Evolutionary conservation across 2,797 vertebrate genomes (phyloP).

Genomic region (Agapornis canus): DNA sequence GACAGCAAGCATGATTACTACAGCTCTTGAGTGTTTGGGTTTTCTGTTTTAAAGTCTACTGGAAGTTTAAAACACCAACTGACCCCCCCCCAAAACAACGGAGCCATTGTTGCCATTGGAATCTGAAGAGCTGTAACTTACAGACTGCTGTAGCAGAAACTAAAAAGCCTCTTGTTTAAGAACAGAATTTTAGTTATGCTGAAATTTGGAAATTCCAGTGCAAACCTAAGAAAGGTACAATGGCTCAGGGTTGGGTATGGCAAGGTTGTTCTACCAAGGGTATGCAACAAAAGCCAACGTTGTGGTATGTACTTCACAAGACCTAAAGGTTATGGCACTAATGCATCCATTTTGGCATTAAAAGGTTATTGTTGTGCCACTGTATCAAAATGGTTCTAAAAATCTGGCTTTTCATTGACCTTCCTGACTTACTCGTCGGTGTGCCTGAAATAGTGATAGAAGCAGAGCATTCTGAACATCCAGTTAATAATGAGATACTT

Average conservation of each 20-base stretch:
- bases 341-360: not conserved
- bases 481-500: not conserved
- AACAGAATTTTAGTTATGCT: not conserved
- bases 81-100: not conserved
- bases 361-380: not conserved
- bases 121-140: not conserved
- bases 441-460: not conserved
- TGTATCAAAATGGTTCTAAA: not conserved
- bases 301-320: accelerated
- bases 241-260: not conserved
- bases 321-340: not conserved
- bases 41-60: not conserved
- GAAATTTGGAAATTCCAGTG: not conserved
- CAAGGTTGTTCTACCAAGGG: not conserved
- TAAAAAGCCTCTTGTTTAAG: not conserved
- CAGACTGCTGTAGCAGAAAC: not conserved
- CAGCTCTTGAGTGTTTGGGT: not conserved
- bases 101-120: not conserved
- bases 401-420: not conserved
- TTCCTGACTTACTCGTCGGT: not conserved
- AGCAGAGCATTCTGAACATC: not conserved
- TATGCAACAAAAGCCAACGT: accelerated
- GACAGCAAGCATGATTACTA: not conserved
- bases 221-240: not conserved
- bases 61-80: not conserved